These are phyloP conservation scores for Syngnathus rostellatus DNA, from an alignment of 2,797 vertebrate genomes.

Conservation along the genomic window DNA sequence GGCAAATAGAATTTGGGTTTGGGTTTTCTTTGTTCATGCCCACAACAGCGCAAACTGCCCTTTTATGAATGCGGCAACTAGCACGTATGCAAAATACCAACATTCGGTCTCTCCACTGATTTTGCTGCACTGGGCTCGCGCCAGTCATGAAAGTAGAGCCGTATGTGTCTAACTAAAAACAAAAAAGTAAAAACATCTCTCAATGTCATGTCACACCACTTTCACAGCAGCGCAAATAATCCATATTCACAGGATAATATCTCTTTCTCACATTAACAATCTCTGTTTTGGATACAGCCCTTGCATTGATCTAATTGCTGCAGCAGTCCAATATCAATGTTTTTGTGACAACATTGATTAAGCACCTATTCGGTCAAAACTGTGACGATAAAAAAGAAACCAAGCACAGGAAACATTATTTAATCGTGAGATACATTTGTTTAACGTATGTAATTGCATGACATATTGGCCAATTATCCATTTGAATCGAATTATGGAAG, in stretches of 20 bases:
- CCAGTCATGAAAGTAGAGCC: too few relatives aligned
- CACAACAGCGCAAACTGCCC: too few relatives aligned
- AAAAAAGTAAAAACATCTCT: neutral
- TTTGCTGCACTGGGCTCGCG: too few relatives aligned
- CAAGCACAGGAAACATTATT: neutral
- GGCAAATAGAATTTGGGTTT: too few relatives aligned
- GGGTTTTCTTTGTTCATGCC: too few relatives aligned
- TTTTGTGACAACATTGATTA: neutral
- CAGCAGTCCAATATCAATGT: neutral
- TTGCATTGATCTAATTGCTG: neutral
- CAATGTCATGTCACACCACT: neutral
- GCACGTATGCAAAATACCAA: too few relatives aligned
- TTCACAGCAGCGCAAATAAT: neutral
- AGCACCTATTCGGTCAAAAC: neutral
- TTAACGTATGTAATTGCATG: neutral
- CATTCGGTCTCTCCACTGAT: too few relatives aligned
- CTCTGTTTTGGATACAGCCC: neutral
- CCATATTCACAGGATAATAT: neutral
- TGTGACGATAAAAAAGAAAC: neutral
- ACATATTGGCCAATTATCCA: neutral
- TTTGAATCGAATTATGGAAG: neutral
- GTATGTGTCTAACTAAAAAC: neutral
- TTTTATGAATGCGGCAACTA: too few relatives aligned
- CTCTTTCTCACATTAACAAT: neutral
- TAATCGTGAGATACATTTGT: neutral